phyloP scores from a whole-genome alignment of 2,888 invertebrate genomes.

The Didymodactylos carnosus region DNA sequence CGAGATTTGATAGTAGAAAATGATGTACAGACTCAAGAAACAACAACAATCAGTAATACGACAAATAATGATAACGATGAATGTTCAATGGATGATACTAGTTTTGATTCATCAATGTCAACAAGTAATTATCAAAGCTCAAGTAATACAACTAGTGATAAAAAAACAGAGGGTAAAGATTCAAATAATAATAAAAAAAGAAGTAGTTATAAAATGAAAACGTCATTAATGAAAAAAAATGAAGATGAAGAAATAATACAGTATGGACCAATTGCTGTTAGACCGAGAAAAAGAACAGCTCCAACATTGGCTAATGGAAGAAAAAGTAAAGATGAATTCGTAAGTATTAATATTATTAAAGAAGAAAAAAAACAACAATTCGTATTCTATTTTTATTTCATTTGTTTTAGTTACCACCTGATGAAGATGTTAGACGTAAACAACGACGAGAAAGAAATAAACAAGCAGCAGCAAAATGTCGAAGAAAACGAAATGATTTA shows the following conservation, averaged over 20 bases:
- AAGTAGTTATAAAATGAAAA: background rate
- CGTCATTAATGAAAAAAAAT: background rate
- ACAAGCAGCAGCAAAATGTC: slow-evolving; percentile 83
- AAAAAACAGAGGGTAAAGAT: background rate
- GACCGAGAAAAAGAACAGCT: background rate
- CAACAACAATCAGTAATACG: no score
- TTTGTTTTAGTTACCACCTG: slow-evolving; percentile 44
- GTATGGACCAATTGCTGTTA: background rate
- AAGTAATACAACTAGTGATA: no score
- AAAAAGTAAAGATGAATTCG: slow-evolving; percentile 4
- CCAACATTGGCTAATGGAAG: slow-evolving; percentile 14
- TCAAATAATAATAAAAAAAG: background rate
- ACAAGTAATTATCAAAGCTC: background rate
- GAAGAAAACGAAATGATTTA: slow-evolving; percentile 82
- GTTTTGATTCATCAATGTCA: background rate
- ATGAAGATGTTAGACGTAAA: slow-evolving; percentile 72
- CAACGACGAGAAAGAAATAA: slow-evolving; percentile 80
- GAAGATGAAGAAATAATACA: background rate
- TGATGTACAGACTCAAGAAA: no score
- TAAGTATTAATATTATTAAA: background rate
- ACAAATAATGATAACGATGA: no score
- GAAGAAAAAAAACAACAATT: background rate
- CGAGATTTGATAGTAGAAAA: background rate
- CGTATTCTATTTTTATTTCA: no score
- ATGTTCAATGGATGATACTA: no score